Evolutionary conservation across 2,888 invertebrate genomes (phyloP), one percentile per base, ranked within the genome.

Genomic region (Drosophila affinis): DNA sequence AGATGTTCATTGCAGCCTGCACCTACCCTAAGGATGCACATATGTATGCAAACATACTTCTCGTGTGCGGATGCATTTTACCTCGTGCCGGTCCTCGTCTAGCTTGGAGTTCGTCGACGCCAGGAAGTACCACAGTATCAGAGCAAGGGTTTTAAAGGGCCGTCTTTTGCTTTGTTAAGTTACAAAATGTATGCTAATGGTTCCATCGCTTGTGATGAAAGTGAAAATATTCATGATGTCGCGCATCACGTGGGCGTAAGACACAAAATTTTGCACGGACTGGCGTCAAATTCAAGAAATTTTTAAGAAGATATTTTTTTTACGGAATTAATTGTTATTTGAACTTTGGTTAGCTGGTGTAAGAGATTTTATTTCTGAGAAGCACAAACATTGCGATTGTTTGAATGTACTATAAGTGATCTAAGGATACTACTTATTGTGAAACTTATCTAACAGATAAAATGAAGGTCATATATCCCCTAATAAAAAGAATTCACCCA

Each of bases 101-200:
- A 46, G 39, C 34, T 34, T 14, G 21, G 21, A 53, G 32, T 17
- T 61, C 34, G 29, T 21, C 63, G 71, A 71, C 71, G 71, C 63
- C 71, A 72, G 71, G 71, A 72, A 63, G 72, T 53, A 1, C 63
- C 62, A 58, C 57, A 51, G 55, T 53, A 1, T 58, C 62, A 58
- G 53, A 51, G 55, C 44, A 62, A 32, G 34, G 27, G 34, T 4
- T 34, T 46, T 12, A 21, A 6, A 17, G 29, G 14, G 12, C 44
- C 29, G 21, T 54, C 27, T 44, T n/a, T 55, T 29, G 44, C 58
- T 79, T 76, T 68, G 74, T 34, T 34, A 78, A 75, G 72, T 69
- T 60, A 65, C 63, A 65, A 62, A 81, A 75, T 79, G 71, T 79
- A 79, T 79, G 81, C 79, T 81, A 79, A 79, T 81, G 72, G 75